Conservation (phyloP, 2,888 invertebrate genomes). For the Mantis religiosa region DNA sequence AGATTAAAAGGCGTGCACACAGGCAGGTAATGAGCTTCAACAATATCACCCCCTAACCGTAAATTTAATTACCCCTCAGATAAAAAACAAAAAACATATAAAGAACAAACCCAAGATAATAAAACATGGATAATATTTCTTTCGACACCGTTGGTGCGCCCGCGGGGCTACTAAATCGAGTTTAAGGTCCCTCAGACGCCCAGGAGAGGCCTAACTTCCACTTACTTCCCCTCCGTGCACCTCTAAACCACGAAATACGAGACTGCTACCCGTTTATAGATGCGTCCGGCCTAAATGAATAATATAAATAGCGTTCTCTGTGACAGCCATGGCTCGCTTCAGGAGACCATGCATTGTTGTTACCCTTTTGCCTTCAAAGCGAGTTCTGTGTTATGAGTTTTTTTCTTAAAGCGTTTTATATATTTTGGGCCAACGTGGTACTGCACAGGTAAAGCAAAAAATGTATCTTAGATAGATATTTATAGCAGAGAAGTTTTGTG, state of each 20-base stretch:
- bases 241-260: neutral
- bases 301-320: neutral
- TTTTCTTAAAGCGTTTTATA: too few species aligned
- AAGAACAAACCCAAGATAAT: neutral
- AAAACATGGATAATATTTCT: neutral
- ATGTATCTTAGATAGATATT: too few species aligned
- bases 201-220: neutral
- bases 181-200: neutral
- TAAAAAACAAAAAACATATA: neutral
- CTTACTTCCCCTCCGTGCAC: neutral
- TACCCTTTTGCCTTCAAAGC: neutral
- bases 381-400: too few species aligned
- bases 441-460: too few species aligned
- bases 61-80: neutral
- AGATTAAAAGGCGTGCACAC: neutral
- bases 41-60: neutral
- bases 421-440: too few species aligned
- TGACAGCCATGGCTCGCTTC: neutral
- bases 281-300: neutral
- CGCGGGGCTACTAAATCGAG: neutral
- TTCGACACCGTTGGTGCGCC: neutral
- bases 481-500: too few species aligned
- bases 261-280: neutral
- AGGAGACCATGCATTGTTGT: neutral
- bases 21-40: neutral